Percentiles rank a stretch among this genome's conserved stretches.
These are phyloP conservation scores for Empidonax alnorum DNA, from an alignment of 2,113 vertebrate genomes.

Conservation along the genomic window DNA sequence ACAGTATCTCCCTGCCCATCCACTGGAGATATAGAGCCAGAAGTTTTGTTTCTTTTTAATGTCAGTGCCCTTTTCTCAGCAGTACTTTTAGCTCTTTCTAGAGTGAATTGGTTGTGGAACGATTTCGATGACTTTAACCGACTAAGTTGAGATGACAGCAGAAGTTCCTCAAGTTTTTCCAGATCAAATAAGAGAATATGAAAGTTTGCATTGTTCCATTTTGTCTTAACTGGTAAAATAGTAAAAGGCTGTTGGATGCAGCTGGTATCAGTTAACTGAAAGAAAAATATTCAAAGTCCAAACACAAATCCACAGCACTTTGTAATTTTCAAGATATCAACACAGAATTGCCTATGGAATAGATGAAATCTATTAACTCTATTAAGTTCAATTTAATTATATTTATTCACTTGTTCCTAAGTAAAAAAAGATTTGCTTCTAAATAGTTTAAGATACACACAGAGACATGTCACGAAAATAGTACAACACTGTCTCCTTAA, in stretches of 20 bases:
- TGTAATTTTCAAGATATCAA: not conserved
- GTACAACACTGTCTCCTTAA: not conserved
- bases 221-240: constrained; percentile 72
- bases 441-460: not conserved
- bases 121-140: constrained; percentile 60
- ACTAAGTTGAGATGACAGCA: constrained; percentile 44
- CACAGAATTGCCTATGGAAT: not conserved
- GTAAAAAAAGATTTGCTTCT: not conserved
- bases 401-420: not conserved
- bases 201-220: constrained; percentile 62
- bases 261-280: constrained; percentile 32
- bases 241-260: constrained; percentile 58
- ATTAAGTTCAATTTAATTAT: not conserved
- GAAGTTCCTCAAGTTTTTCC: constrained; percentile 72
- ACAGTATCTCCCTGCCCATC: constrained; percentile 6
- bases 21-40: not conserved
- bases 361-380: not conserved
- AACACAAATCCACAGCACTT: not conserved
- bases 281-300: not conserved
- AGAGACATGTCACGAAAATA: not conserved
- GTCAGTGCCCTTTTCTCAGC: constrained; percentile 69
- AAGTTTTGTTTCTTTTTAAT: constrained; percentile 70
- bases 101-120: constrained; percentile 43
- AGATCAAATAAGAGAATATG: constrained; percentile 80
- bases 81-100: constrained; percentile 71